Evolutionary conservation across 2,888 invertebrate species (phyloP).

Genomic region (Pogonocherus hispidulus): DNA sequence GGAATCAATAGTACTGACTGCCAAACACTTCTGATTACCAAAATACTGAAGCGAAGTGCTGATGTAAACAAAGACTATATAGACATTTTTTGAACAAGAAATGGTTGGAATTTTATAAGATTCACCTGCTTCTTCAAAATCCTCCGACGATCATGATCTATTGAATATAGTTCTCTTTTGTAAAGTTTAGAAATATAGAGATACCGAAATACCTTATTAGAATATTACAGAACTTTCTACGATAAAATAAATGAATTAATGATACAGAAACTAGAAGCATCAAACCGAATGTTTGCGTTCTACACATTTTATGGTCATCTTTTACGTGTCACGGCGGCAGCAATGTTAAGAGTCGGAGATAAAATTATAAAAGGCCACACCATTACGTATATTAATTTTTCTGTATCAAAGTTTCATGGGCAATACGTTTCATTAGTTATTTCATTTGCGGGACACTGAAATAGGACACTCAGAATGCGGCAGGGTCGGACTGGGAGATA

Average conservation of each 20-base stretch:
- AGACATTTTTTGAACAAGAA: no score
- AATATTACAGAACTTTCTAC: neutral
- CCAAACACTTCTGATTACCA: no score
- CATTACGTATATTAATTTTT: conserved; percentile 29
- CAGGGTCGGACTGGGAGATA: no score
- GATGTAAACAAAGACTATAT: no score
- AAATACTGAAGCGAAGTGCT: no score
- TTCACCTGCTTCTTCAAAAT: no score
- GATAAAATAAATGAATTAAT: conserved; percentile 1
- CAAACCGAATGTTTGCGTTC: conserved; percentile 1
- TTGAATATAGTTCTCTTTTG: no score
- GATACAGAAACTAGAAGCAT: conserved; percentile 5
- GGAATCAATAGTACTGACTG: no score
- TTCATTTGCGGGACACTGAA: conserved; percentile 20
- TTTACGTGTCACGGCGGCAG: neutral
- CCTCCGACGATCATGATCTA: no score
- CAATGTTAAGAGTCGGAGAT: conserved; percentile 1
- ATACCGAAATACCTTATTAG: neutral
- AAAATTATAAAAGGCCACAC: conserved; percentile 13
- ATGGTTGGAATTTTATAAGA: no score
- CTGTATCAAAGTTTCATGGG: conserved; percentile 15
- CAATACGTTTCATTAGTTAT: conserved; percentile 9
- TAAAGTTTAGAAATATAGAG: no score
- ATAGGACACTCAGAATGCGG: no score
- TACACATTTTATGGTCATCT: neutral